Evolutionary conservation across 2,113 vertebrate genomes (phyloP).

Genomic region (Monopterus albus): DNA sequence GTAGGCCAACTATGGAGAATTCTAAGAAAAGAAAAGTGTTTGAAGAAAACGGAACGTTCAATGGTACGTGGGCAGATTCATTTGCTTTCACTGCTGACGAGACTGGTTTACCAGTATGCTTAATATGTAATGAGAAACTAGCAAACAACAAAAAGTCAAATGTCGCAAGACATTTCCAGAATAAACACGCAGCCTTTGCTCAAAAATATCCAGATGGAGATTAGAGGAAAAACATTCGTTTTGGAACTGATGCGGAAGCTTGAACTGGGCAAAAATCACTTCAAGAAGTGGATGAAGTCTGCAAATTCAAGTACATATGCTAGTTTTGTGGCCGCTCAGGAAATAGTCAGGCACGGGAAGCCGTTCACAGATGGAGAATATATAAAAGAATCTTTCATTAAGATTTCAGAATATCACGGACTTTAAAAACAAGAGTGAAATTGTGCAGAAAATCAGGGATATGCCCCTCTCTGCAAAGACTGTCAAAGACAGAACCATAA

Average conservation of each 20-base stretch:
- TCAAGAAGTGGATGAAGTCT: conserved; percentile 24
- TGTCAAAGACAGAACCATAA: neutral
- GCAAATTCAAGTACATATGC: conserved; percentile 7
- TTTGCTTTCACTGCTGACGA: too few species aligned
- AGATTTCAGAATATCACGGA: conserved; percentile 54
- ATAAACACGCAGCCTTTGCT: conserved; percentile 4
- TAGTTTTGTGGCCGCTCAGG: conserved; percentile 11
- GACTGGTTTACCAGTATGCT: too few species aligned
- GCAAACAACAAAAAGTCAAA: neutral
- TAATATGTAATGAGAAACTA: too few species aligned
- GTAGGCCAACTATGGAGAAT: too few species aligned
- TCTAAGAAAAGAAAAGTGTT: too few species aligned
- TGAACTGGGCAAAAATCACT: neutral
- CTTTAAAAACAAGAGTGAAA: too few species aligned
- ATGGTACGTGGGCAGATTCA: too few species aligned
- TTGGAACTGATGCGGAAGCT: neutral
- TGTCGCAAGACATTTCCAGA: neutral
- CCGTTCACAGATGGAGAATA: too few species aligned
- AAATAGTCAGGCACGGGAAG: conserved; percentile 3
- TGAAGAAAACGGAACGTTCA: too few species aligned
- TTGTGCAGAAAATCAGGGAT: conserved; percentile 50
- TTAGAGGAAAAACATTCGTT: neutral
- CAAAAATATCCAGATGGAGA: conserved; percentile 6
- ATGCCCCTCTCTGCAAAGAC: neutral
- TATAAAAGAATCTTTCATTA: conserved; percentile 15